A percentile compares a stretch with the other conserved stretches of the same genome.
Conservation (phyloP, 2,888 invertebrate genomes). For the Melanchra persicariae region DNA sequence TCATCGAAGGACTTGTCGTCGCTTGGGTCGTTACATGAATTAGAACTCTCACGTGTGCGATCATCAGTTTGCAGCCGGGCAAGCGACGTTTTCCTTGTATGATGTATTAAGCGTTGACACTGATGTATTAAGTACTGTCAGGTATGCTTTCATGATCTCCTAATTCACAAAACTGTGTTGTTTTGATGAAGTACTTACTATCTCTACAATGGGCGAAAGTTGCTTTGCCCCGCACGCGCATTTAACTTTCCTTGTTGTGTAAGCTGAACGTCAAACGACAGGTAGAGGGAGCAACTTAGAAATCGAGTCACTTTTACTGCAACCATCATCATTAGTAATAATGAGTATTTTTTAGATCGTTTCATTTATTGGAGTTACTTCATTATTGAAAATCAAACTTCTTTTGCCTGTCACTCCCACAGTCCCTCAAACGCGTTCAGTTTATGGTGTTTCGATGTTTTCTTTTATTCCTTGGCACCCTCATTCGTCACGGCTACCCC, state of each 20-base stretch:
- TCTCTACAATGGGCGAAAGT: slow-evolving; percentile 89
- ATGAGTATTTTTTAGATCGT: slow-evolving; percentile 68
- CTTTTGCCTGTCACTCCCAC: slow-evolving; percentile 66
- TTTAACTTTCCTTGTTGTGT: slow-evolving; percentile 90
- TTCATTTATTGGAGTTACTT: slow-evolving; percentile 61
- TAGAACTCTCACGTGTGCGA: slow-evolving; percentile 76
- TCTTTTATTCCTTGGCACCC: slow-evolving; percentile 85
- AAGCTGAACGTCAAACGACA: slow-evolving; percentile 86
- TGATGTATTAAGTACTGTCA: slow-evolving; percentile 60
- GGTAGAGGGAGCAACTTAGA: slow-evolving; percentile 88
- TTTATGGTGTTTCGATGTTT: slow-evolving; percentile 84
- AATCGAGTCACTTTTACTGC: slow-evolving; percentile 86
- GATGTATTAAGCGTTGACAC: slow-evolving; percentile 61
- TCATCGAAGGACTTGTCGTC: slow-evolving; percentile 85
- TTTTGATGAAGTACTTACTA: slow-evolving; percentile 70
- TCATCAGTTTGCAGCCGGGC: slow-evolving; percentile 59
- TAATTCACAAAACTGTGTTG: slow-evolving; percentile 64
- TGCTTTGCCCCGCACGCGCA: slow-evolving; percentile 85
- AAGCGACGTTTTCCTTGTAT: slow-evolving; percentile 60
- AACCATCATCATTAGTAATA: slow-evolving; percentile 77
- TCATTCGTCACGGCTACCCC: slow-evolving; percentile 83
- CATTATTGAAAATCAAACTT: slow-evolving; percentile 56
- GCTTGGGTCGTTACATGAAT: slow-evolving; percentile 79
- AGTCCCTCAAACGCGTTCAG: slow-evolving; percentile 73
- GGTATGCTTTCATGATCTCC: slow-evolving; percentile 57